These are phyloP conservation scores for Drosophila anomalata DNA, from an alignment of 2,888 invertebrate species.

Conservation along the genomic window DNA sequence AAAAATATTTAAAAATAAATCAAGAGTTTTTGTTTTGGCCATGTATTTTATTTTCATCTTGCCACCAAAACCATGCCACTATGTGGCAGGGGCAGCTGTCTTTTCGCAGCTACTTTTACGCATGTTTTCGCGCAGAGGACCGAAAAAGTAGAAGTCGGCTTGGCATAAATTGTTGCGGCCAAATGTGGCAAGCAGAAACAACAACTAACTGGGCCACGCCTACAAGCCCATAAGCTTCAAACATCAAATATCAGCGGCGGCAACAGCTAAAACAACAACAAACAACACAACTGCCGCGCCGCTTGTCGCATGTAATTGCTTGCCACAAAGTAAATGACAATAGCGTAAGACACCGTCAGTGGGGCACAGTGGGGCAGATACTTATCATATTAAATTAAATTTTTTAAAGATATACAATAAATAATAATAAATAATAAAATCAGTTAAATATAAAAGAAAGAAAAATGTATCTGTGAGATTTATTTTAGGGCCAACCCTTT, in stretches of 20 bases:
- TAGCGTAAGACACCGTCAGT: conserved; percentile 43
- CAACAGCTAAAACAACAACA: conserved; percentile 43
- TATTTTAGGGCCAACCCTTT: not conserved
- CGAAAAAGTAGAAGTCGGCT: conserved; percentile 60
- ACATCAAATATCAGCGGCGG: conserved; percentile 55
- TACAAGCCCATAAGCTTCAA: conserved; percentile 67
- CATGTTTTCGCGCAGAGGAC: conserved; percentile 74
- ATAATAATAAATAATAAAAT: not conserved
- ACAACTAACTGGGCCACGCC: conserved; percentile 73
- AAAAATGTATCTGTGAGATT: not conserved
- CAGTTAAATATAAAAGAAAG: not conserved
- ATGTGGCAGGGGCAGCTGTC: conserved; percentile 6
- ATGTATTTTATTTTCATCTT: conserved; percentile 61
- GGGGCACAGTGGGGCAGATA: conserved; percentile 54
- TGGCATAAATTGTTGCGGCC: conserved; percentile 76
- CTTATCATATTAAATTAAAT: not conserved
- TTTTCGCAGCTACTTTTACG: conserved; percentile 72
- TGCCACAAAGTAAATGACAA: conserved; percentile 77
- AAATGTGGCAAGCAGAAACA: conserved; percentile 73
- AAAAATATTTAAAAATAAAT: not conserved
- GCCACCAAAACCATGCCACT: not conserved
- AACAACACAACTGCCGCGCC: conserved; percentile 53
- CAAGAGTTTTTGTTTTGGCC: not conserved
- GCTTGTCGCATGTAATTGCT: conserved; percentile 76
- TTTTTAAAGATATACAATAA: not conserved